Conservation (phyloP, 2,113 vertebrate genomes). For the Noctilio leporinus region DNA sequence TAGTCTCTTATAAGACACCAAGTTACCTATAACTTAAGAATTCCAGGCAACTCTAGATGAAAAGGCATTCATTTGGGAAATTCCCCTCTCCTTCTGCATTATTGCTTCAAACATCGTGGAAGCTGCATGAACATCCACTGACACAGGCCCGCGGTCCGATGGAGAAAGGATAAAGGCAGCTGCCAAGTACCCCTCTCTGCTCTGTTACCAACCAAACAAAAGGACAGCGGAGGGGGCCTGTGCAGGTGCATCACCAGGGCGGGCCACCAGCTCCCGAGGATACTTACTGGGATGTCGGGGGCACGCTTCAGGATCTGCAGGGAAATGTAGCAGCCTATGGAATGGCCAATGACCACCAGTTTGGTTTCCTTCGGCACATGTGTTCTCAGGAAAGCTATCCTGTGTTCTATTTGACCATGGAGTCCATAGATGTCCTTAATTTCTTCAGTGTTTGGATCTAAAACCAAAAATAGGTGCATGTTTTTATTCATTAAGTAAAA, state of each 20-base stretch:
- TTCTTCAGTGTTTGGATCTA: slow-evolving; percentile 80
- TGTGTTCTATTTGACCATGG: slow-evolving; percentile 92
- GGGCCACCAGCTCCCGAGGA: too few species aligned
- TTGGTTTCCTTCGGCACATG: slow-evolving; percentile 85
- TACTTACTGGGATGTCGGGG: slow-evolving; percentile 86
- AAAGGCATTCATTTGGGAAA: not conserved
- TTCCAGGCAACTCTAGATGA: not conserved
- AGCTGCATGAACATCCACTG: not conserved
- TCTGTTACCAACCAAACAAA: not conserved
- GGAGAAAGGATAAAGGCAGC: not conserved
- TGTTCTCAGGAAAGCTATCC: slow-evolving; percentile 87
- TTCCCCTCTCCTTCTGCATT: not conserved
- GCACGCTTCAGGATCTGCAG: slow-evolving; percentile 90
- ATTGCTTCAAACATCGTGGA: not conserved
- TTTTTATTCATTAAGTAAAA: not conserved
- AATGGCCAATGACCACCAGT: slow-evolving; percentile 91
- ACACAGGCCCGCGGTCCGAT: not conserved
- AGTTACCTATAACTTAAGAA: not conserved
- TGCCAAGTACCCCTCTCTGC: not conserved
- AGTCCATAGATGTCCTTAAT: slow-evolving; percentile 89
- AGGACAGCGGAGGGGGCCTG: not conserved
- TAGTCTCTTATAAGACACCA: not conserved
- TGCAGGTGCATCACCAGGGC: fast-evolving
- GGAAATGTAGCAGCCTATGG: slow-evolving; percentile 91
- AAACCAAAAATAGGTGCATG: slow-evolving; percentile 49